Evolutionary conservation across 2,113 vertebrate species (phyloP).

Genomic region (Xenopus laevis): DNA sequence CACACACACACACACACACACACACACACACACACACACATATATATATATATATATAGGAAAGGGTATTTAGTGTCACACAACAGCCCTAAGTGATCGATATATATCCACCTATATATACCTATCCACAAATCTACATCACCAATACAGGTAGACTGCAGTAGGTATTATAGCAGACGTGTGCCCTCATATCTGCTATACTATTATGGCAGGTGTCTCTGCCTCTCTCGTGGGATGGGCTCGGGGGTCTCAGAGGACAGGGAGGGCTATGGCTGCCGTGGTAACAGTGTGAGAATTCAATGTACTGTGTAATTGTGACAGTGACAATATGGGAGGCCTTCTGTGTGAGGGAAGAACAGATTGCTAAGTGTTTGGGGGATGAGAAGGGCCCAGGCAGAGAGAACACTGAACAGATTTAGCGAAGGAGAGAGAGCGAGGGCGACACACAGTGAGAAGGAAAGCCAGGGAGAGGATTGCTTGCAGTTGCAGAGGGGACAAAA

Average conservation of each 20-base stretch:
- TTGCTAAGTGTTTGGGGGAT: constrained; percentile 43
- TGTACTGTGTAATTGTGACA: constrained; percentile 44
- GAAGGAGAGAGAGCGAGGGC: constrained; percentile 16
- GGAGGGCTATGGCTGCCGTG: constrained; percentile 36
- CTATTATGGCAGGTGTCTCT: constrained; percentile 27
- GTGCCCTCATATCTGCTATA: too few species aligned
- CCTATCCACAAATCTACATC: too few species aligned
- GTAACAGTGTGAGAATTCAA: constrained; percentile 44
- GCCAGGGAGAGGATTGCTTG: not conserved
- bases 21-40: too few species aligned
- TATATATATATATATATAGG: too few species aligned
- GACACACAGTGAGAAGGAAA: not conserved
- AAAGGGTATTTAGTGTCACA: too few species aligned
- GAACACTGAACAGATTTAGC: constrained; percentile 40
- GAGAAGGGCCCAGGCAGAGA: constrained; percentile 31
- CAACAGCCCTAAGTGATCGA: too few species aligned
- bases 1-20: too few species aligned
- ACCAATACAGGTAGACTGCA: too few species aligned
- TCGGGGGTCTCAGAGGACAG: constrained; percentile 39
- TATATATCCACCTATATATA: too few species aligned
- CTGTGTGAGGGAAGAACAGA: constrained; percentile 41
- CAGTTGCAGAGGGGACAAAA: too few species aligned
- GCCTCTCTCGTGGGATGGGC: constrained; percentile 32
- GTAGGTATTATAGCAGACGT: too few species aligned
- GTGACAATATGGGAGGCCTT: constrained; percentile 43